Evolutionary conservation across 2,113 vertebrate genomes (phyloP).

Genomic region (Petromus typicus): DNA sequence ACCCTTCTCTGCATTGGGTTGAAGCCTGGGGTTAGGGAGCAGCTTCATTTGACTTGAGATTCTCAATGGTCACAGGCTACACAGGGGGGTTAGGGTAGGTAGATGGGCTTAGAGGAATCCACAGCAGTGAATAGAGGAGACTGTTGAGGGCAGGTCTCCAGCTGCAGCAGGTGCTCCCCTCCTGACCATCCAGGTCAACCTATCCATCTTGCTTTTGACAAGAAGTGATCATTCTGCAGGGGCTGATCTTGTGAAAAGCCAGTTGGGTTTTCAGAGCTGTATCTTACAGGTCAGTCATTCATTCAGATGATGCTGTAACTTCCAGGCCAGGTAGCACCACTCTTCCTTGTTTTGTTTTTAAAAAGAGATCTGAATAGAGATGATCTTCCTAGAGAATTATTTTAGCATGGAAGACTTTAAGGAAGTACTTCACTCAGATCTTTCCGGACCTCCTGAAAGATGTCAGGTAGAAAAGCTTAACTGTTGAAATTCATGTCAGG

Average conservation of each 20-base stretch:
- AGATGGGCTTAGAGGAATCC: neutral
- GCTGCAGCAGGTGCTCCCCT: neutral
- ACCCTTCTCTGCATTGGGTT: slow-evolving; percentile 62
- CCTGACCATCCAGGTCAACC: neutral
- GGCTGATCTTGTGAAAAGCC: neutral
- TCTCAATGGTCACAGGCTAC: no score
- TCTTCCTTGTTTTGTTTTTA: neutral
- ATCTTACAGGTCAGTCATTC: slow-evolving; percentile 21
- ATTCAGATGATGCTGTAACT: neutral
- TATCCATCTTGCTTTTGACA: neutral
- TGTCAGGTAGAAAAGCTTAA: slow-evolving; percentile 30
- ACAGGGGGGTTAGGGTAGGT: no score
- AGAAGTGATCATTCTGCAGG: neutral
- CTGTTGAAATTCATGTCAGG: neutral
- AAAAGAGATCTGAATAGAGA: neutral
- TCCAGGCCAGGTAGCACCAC: neutral
- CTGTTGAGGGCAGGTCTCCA: neutral
- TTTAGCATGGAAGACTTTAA: slow-evolving; percentile 12
- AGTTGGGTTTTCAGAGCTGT: neutral
- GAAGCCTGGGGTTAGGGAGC: neutral
- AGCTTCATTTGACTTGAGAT: no score
- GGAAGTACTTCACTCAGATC: neutral
- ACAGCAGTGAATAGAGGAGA: neutral
- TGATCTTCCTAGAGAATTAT: slow-evolving; percentile 18
- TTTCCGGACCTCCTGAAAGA: neutral